Percentiles rank a stretch among this genome's conserved stretches.
Evolutionary conservation across 2,888 invertebrate species (phyloP).

Genomic region (Plagodis dolabraria): DNA sequence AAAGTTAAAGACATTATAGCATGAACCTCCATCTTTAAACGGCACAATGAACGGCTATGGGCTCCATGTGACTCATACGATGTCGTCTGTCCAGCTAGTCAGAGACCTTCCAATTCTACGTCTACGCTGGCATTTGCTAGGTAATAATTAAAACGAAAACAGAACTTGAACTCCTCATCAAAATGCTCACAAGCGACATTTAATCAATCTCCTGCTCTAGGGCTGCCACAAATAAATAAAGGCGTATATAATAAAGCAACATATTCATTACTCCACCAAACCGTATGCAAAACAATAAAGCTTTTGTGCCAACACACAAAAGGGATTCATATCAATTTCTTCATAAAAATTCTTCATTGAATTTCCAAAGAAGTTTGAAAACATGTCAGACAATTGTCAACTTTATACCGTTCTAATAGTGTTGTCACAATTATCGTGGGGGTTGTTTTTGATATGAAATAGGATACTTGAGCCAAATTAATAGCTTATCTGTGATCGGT

Average conservation of each 20-base stretch:
- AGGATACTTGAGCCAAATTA: slow-evolving; percentile 80
- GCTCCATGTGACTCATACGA: too few species aligned
- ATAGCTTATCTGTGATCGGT: slow-evolving; percentile 78
- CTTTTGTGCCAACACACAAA: slow-evolving; percentile 66
- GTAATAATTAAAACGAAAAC: too few species aligned
- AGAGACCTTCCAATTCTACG: too few species aligned
- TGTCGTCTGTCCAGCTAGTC: too few species aligned
- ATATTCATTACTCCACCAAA: slow-evolving; percentile 56
- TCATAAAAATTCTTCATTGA: slow-evolving; percentile 43
- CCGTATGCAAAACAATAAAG: slow-evolving; percentile 67
- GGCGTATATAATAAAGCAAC: slow-evolving; percentile 57
- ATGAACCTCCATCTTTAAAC: too few species aligned
- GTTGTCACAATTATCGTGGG: slow-evolving; percentile 13
- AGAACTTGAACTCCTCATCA: not conserved
- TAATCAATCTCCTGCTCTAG: slow-evolving; percentile 10
- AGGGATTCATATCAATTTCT: slow-evolving; percentile 71
- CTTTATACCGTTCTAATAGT: slow-evolving; percentile 30
- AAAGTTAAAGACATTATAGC: too few species aligned
- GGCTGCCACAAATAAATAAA: slow-evolving; percentile 21
- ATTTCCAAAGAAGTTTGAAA: slow-evolving; percentile 22
- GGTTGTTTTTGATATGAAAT: slow-evolving; percentile 64
- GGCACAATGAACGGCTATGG: too few species aligned
- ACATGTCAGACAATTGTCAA: not conserved
- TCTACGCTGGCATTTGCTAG: too few species aligned
- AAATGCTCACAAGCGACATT: not conserved